Base-by-base conservation (phyloP, 2,797 vertebrate genomes). In the Diceros bicornis region DNA sequence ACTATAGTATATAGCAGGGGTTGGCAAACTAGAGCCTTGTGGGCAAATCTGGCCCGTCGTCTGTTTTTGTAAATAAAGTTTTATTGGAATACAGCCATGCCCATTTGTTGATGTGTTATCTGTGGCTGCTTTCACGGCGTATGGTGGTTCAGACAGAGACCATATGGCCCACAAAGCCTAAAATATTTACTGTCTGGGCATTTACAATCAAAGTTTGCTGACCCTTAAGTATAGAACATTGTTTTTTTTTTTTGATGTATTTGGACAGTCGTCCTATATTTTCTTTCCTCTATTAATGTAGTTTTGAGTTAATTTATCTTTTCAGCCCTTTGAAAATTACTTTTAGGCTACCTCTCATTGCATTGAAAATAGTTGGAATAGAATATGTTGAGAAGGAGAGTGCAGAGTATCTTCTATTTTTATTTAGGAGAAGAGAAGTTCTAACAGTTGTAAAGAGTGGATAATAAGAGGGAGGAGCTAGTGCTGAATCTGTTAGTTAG, bases 31-130 rank as follows among this genome's bases (percentile, higher is more conserved):
- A 0, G 6, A 50, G 88, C 23, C 64, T 50, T 41, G 16, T 44
- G 23, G 85, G 37, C 71, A 37, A 9, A 20, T 20, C 62, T 1
- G 50, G 29, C 47, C 79, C 6, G 0, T 27, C 82, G 44, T 55
- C 52, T 75, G 66, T 41, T 59, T 84, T 82, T 85, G 7, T 78
- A 17, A 94, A 94, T 83, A 64, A 94, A 92, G 47, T 88, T 92
- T 91, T 95, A 64, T 85, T 89, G 44, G 69, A 79, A 47, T 18
- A 55, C 16, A 72, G 69, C 75, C 61, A 34, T 23, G 41, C 72
- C 62, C 20, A 25, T 16, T 66, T 93, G 81, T 94, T 82, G 27
- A 25, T 52, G 7, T 92, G 18, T 89, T 66, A 68, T 55, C 62
- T 59, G 4, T 94, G 83, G 74, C 71, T 94, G 32, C 34, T 82